Conservation (phyloP, 1,140 invertebrate species). For the Solenopsis invicta region DNA sequence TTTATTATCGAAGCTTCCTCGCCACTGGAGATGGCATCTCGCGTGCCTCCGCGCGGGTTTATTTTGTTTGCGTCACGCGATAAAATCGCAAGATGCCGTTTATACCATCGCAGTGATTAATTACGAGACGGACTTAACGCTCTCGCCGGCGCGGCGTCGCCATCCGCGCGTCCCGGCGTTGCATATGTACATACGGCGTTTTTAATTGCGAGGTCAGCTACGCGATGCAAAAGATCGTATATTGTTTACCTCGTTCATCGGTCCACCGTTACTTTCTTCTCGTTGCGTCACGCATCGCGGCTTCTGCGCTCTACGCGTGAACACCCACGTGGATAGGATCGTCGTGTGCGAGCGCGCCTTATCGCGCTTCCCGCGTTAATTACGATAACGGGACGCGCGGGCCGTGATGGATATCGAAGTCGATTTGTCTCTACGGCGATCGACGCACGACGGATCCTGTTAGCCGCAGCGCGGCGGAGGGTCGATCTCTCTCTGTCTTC, state of each 20-base stretch:
- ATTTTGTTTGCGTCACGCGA: constrained; percentile 47
- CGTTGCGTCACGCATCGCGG: constrained; percentile 57
- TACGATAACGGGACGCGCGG: constrained; percentile 64
- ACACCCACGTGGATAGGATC: constrained; percentile 67
- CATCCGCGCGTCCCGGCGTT: background rate
- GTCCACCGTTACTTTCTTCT: constrained; percentile 41
- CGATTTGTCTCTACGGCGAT: constrained; percentile 41
- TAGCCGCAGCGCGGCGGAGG: background rate
- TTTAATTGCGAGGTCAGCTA: constrained; percentile 45
- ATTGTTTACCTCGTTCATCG: constrained; percentile 67
- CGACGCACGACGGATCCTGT: background rate
- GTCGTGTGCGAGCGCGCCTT: constrained; percentile 29
- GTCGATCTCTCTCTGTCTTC: background rate
- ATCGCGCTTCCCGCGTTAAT: constrained; percentile 68
- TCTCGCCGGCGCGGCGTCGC: background rate
- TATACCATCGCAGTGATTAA: constrained; percentile 49
- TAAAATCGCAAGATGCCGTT: constrained; percentile 55
- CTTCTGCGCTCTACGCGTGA: constrained; percentile 22
- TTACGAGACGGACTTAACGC: constrained; percentile 27
- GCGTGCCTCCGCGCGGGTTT: constrained; percentile 16
- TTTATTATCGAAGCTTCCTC: constrained; percentile 33
- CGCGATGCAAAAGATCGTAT: constrained; percentile 53
- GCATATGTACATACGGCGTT: background rate
- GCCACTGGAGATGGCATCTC: constrained; percentile 5
- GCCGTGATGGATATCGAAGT: constrained; percentile 63